Percentiles rank a stretch among this genome's conserved stretches.
phyloP scores from a whole-genome alignment of 2,113 vertebrate species.

The Callithrix jacchus region DNA sequence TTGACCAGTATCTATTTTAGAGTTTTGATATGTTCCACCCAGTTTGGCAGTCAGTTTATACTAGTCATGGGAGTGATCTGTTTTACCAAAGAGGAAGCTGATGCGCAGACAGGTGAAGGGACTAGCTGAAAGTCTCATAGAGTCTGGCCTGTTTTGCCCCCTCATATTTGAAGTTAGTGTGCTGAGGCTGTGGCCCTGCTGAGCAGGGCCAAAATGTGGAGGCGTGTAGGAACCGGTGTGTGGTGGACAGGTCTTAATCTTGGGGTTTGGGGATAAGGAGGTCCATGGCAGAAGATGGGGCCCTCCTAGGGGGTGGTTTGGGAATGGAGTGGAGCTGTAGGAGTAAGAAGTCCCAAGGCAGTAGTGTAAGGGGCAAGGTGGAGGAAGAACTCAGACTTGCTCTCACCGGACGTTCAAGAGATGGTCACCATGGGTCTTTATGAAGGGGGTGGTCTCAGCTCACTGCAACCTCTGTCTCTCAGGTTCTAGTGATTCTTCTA shows the following conservation, averaged over 20 bases:
- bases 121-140: not conserved
- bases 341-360: too few relatives aligned
- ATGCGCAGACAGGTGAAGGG: not conserved
- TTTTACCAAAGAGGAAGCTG: not conserved
- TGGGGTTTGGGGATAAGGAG: not conserved
- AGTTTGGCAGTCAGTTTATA: not conserved
- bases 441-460: too few relatives aligned
- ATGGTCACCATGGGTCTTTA: not conserved
- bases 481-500: too few relatives aligned
- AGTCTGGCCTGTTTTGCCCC: not conserved
- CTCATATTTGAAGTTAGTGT: not conserved
- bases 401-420: not conserved
- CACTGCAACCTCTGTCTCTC: too few relatives aligned
- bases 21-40: not conserved
- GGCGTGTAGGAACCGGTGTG: not conserved
- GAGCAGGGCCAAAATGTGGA: not conserved
- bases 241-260: not conserved
- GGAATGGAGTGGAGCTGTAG: not conserved
- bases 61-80: not conserved
- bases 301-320: not conserved
- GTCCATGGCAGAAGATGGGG: not conserved
- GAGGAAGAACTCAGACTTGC: not conserved
- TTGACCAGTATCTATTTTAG: rapidly evolving
- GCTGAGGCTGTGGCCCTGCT: not conserved
- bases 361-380: too few relatives aligned